A percentile compares a stretch with the other conserved stretches of the same genome.
Conservation (phyloP, 2,888 invertebrate genomes). For the Clitarchus hookeri region DNA sequence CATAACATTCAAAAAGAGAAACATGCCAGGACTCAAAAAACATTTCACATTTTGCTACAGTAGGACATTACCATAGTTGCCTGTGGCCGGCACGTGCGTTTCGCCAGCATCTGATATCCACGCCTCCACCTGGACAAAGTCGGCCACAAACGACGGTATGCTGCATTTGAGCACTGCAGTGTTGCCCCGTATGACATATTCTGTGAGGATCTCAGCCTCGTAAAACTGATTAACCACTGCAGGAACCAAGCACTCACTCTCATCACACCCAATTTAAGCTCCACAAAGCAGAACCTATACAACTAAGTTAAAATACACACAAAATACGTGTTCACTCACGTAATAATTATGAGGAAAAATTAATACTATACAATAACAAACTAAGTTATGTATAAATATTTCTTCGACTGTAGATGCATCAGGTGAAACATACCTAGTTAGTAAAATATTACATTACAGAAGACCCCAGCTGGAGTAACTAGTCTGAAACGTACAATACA, state of each 20-base stretch:
- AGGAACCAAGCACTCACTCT: slow-evolving; percentile 38
- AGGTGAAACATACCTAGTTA: too few species aligned
- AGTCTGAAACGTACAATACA: too few species aligned
- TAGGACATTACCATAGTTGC: slow-evolving; percentile 38
- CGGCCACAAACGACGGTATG: slow-evolving; percentile 74
- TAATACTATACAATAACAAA: too few species aligned
- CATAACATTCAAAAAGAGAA: neutral
- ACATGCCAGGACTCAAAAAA: neutral
- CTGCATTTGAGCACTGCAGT: slow-evolving; percentile 73
- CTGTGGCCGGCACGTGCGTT: slow-evolving; percentile 35
- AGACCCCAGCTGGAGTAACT: too few species aligned
- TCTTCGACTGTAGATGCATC: too few species aligned
- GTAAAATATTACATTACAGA: too few species aligned
- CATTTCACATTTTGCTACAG: neutral
- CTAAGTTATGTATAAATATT: too few species aligned
- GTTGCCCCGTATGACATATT: slow-evolving; percentile 75
- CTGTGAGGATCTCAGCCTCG: slow-evolving; percentile 72
- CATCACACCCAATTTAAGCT: neutral
- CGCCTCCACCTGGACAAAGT: slow-evolving; percentile 71
- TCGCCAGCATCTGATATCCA: slow-evolving; percentile 61
- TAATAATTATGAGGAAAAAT: too few species aligned
- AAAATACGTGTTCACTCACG: too few species aligned
- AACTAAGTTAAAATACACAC: too few species aligned
- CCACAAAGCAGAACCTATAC: neutral
- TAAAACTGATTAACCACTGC: slow-evolving; percentile 74